phyloP scores from a whole-genome alignment of 2,797 vertebrate species.

The Anniella stebbinsi region DNA sequence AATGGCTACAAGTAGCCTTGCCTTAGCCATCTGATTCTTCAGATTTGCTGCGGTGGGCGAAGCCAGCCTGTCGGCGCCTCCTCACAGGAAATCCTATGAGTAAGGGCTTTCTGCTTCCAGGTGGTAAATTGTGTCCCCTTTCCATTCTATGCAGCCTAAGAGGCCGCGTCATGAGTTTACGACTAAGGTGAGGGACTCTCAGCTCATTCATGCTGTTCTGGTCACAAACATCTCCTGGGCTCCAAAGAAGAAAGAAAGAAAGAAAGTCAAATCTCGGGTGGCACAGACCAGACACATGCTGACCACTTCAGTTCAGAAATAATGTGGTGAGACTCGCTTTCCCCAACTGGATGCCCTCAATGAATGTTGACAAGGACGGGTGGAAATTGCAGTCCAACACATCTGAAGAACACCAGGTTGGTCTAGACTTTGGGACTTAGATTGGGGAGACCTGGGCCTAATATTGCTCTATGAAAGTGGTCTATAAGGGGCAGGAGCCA shows the following conservation, averaged over 20 bases:
- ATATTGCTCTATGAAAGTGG: too few species aligned
- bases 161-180: not conserved
- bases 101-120: conserved; percentile 25
- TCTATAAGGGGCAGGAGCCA: too few species aligned
- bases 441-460: too few species aligned
- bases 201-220: not conserved
- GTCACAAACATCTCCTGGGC: not conserved
- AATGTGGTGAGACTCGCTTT: too few species aligned
- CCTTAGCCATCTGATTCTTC: conserved; percentile 6
- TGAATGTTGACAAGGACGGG: too few species aligned
- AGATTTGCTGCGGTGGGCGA: conserved; percentile 19
- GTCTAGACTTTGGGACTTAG: too few species aligned
- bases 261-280: not conserved
- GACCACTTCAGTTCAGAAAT: not conserved
- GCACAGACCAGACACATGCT: not conserved
- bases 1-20: conserved; percentile 13
- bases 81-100: conserved; percentile 11
- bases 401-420: too few species aligned
- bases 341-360: not conserved
- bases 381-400: too few species aligned
- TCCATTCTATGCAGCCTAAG: not conserved
- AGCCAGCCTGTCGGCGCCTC: conserved; percentile 24
- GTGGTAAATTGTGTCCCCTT: not conserved
- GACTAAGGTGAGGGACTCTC: too few species aligned
- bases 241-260: not conserved